Percentiles rank a stretch among this genome's conserved stretches.
These are phyloP conservation scores for Hepsetus odoe DNA, from an alignment of 2,113 vertebrate species.

Conservation along the genomic window DNA sequence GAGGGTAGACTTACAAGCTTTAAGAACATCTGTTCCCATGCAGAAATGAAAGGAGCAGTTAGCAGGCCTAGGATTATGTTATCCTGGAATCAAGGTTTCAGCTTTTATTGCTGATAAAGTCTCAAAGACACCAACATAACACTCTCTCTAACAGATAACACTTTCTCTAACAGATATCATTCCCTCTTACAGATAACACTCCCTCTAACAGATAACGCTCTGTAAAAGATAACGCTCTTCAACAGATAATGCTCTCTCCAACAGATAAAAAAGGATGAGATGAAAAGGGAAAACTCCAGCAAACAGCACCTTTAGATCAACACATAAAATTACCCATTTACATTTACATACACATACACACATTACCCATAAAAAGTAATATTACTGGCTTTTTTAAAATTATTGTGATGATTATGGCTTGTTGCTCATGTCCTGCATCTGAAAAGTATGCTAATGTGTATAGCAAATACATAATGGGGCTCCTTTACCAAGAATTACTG, in stretches of 20 bases:
- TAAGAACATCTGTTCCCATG: not conserved
- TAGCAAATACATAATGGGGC: too few relatives aligned
- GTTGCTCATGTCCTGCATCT: too few relatives aligned
- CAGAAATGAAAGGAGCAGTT: not conserved
- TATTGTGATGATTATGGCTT: too few relatives aligned
- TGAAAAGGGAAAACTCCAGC: not conserved
- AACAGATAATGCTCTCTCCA: too few relatives aligned
- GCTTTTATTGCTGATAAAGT: conserved; percentile 2
- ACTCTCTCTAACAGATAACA: conserved; percentile 1
- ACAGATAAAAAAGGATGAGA: not conserved
- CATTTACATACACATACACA: too few relatives aligned
- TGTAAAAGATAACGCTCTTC: not conserved
- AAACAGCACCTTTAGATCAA: not conserved
- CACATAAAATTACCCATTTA: too few relatives aligned
- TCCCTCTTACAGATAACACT: not conserved
- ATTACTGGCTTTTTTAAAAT: too few relatives aligned
- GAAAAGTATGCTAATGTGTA: too few relatives aligned
- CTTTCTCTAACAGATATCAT: not conserved
- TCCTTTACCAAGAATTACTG: too few relatives aligned
- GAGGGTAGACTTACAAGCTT: not conserved
- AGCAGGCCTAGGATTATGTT: not conserved
- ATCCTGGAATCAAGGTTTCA: not conserved
- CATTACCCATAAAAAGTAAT: too few relatives aligned
- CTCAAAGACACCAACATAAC: not conserved
- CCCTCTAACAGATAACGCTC: not conserved